Evolutionary conservation across 2,797 vertebrate species (phyloP).

Genomic region (Mergus octosetaceus): DNA sequence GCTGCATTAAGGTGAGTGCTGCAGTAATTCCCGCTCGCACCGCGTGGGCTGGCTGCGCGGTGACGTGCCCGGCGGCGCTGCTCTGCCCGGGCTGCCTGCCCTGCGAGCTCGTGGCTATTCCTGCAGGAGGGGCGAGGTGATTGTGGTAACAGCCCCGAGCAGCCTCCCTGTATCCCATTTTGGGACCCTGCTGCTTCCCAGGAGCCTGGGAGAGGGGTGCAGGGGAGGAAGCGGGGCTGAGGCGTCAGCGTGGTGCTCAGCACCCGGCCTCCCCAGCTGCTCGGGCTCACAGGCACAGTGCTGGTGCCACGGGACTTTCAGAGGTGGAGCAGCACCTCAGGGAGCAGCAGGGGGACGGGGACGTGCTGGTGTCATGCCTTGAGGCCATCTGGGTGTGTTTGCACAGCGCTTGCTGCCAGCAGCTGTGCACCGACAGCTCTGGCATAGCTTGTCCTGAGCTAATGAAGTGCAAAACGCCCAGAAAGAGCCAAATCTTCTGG

Average conservation of each 20-base stretch:
- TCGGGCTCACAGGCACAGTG: background rate
- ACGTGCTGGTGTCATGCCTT: background rate
- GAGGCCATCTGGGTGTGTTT: background rate
- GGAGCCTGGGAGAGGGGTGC: background rate
- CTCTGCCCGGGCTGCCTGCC: accelerated
- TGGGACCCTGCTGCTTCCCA: background rate
- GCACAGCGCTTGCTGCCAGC: background rate
- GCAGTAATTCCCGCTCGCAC: accelerated
- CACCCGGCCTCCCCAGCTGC: background rate
- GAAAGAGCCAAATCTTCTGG: background rate
- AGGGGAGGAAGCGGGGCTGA: background rate
- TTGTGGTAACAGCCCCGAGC: background rate
- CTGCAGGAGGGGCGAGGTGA: too few relatives aligned
- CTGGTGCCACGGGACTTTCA: too few relatives aligned
- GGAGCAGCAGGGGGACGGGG: too few relatives aligned
- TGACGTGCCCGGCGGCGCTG: background rate
- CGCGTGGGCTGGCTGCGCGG: background rate
- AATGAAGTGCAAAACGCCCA: accelerated
- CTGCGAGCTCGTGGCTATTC: too few relatives aligned
- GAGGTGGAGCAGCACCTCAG: too few relatives aligned
- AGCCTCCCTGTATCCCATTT: background rate
- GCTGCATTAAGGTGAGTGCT: slow-evolving; percentile 91
- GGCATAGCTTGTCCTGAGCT: background rate
- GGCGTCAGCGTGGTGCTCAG: background rate
- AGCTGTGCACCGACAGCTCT: accelerated